phyloP scores from a whole-genome alignment of 2,888 invertebrate species.

The Epinotia bilunana region DNA sequence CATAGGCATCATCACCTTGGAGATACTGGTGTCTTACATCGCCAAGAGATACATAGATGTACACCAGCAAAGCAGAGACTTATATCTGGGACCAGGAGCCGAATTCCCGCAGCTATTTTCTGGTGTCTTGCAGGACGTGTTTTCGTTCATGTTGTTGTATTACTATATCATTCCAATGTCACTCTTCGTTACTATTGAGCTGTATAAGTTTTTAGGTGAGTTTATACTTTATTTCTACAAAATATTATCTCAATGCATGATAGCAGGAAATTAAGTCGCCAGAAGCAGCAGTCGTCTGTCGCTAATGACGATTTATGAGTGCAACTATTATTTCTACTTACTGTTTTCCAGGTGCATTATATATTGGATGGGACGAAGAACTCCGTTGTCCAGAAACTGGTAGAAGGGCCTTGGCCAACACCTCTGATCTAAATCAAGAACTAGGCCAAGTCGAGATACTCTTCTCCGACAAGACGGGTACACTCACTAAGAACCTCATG shows the following conservation, averaged over 20 bases:
- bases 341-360: conserved; percentile 84
- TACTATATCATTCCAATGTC: conserved; percentile 95
- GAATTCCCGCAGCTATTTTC: conserved; percentile 52
- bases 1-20: conserved; percentile 85
- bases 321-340: no score
- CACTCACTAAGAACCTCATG: conserved; percentile 94
- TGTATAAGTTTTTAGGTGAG: conserved; percentile 85
- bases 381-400: conserved; percentile 86
- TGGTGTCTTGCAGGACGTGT: conserved; percentile 82
- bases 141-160: conserved; percentile 90
- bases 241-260: neutral
- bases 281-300: no score
- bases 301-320: no score
- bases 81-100: conserved; percentile 63
- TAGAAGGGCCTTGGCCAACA: conserved; percentile 89
- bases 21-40: conserved; percentile 81
- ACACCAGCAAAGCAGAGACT: conserved; percentile 56
- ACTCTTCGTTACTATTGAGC: conserved; percentile 93
- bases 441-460: conserved; percentile 92
- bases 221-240: conserved; percentile 35
- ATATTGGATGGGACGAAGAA: conserved; percentile 90
- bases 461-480: conserved; percentile 94
- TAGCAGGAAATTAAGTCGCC: no score
- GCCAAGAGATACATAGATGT: conserved; percentile 79
- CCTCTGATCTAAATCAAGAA: conserved; percentile 94